Conservation (phyloP, 2,888 invertebrate species). For the Ochropleura plecta region DNA sequence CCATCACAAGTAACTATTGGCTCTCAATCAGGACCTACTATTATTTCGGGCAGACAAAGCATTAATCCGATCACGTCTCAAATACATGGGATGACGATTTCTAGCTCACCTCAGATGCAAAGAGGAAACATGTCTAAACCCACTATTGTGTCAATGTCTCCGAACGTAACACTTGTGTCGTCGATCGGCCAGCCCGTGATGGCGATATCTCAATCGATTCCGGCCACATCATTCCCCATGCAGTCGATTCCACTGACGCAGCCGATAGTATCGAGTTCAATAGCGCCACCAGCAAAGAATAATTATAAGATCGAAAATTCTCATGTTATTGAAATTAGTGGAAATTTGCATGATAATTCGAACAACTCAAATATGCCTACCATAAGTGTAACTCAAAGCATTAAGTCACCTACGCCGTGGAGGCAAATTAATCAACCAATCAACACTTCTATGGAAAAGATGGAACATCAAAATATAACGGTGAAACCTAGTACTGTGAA, state of each 20-base stretch:
- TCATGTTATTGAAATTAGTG: conserved; percentile 88
- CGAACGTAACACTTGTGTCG: conserved; percentile 86
- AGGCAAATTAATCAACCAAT: conserved; percentile 79
- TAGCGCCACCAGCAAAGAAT: conserved; percentile 83
- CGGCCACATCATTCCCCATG: conserved; percentile 82
- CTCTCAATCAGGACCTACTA: conserved; percentile 77
- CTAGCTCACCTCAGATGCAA: conserved; percentile 82
- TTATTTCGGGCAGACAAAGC: conserved; percentile 82
- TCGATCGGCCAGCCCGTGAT: conserved; percentile 87
- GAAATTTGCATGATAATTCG: conserved; percentile 84
- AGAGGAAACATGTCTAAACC: conserved; percentile 81
- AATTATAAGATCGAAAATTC: conserved; percentile 86
- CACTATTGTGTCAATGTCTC: conserved; percentile 83
- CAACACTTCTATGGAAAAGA: conserved; percentile 76
- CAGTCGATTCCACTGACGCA: conserved; percentile 87
- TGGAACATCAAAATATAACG: conserved; percentile 82
- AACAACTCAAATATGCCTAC: conserved; percentile 82
- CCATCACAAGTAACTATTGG: conserved; percentile 77
- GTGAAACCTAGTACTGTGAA: conserved; percentile 79
- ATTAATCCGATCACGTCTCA: conserved; percentile 89
- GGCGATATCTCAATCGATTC: conserved; percentile 87
- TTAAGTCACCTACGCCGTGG: conserved; percentile 88
- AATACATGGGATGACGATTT: conserved; percentile 85
- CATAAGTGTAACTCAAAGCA: conserved; percentile 87
- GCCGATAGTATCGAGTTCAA: conserved; percentile 88